Evolutionary conservation across 2,888 invertebrate species (phyloP), one percentile per base, ranked within the genome.

Genomic region (Epirrhoe tristata): DNA sequence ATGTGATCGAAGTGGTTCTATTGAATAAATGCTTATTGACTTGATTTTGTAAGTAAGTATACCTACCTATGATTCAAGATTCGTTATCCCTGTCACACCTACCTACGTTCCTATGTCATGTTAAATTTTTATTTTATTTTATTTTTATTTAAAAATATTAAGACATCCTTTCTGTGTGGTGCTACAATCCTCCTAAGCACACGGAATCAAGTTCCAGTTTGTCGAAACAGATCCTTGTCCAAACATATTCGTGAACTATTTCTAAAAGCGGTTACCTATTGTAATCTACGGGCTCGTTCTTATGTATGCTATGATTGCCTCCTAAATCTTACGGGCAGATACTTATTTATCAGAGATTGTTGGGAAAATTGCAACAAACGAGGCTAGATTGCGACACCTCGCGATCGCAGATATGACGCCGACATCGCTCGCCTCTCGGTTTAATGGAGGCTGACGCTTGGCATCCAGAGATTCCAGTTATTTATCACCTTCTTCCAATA

Each of bases 281-380:
- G 39, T 12, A 43, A 12, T 12, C 10, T 43, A 12, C 39, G 39
- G 12, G 12, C 39, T 2, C 39, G 39, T 43, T 43, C 39, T 43
- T 12, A 10, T 12, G 39, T 12, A 12, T 43, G 39, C 12, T 43
- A 43, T 43, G 39, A 43, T 43, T 43, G 39, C 39, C 39, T 43
- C 10, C 57, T 57, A 48, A 48, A 46, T 16, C 58, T 50, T 34
- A 14, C 16, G 34, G 46, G 14, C 32, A n/a, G 17, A 14, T 46
- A 48, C 46, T 54, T 16, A 58, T 34, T 32, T 61, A 62, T 51
- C 62, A 51, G 6, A 51, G 51, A 58, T 54, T 66, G 66, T 58
- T 62, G 60, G 57, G 64, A 51, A 48, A 58, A 62, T 65, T 65
- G 68, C 68, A 63, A 68, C 69, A 69, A 73, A 66, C 67, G 66